A percentile compares a stretch with the other conserved stretches of the same genome.
phyloP scores from a whole-genome alignment of 2,888 invertebrate genomes.

The Blera fallax region DNA sequence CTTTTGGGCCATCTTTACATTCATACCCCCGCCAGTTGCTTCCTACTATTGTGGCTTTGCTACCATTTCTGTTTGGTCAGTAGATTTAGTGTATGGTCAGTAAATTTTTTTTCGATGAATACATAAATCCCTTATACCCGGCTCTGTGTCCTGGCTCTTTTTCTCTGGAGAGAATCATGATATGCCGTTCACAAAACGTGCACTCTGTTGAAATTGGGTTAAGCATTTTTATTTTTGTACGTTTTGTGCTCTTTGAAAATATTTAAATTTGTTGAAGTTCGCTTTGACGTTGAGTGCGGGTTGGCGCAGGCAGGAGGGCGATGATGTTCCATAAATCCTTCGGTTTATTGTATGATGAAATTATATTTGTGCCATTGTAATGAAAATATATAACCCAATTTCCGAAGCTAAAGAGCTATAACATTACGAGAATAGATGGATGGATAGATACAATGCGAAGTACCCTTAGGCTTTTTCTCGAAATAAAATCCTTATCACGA shows the following conservation, averaged over 20 bases:
- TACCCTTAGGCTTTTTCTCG: neutral
- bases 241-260: conserved; percentile 49
- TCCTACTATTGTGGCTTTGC: neutral
- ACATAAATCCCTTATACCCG: conserved; percentile 49
- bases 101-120: conserved; percentile 59
- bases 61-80: conserved; percentile 53
- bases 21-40: neutral
- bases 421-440: conserved; percentile 31
- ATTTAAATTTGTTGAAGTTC: conserved; percentile 60
- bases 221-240: conserved; percentile 21
- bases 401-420: conserved; percentile 55
- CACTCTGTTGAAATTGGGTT: conserved; percentile 62
- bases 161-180: conserved; percentile 6
- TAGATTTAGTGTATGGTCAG: conserved; percentile 57
- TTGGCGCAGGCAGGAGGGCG: neutral
- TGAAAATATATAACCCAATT: conserved; percentile 68
- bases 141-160: neutral
- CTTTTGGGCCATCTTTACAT: conserved; percentile 2
- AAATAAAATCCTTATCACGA: conserved; percentile 47
- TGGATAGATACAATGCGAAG: conserved; percentile 25
- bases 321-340: conserved; percentile 59
- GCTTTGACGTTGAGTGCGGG: conserved; percentile 37
- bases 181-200: conserved; percentile 43
- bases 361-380: conserved; percentile 67
- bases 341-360: conserved; percentile 68